Conservation (phyloP, 2,888 invertebrate species). For the Noctua janthina region DNA sequence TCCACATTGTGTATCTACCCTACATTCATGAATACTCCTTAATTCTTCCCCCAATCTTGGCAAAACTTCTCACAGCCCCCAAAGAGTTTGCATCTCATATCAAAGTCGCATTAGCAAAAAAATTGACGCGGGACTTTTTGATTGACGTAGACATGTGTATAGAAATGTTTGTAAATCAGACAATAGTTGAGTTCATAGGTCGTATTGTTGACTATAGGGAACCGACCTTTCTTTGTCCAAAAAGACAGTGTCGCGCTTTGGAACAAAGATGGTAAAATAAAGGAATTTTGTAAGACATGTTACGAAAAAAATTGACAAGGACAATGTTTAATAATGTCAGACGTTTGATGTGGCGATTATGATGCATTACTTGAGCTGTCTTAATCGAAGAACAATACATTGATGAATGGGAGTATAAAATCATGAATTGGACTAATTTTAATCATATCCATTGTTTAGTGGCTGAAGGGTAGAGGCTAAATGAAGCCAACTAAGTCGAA, state of each 20-base stretch:
- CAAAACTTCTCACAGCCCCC: conserved; percentile 65
- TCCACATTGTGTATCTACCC: conserved; percentile 35
- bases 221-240: conserved; percentile 43
- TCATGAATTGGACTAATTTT: conserved; percentile 35
- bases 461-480: background rate
- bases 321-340: conserved; percentile 48
- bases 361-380: conserved; percentile 38
- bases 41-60: conserved; percentile 50
- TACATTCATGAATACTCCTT: conserved; percentile 53
- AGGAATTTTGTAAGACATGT: conserved; percentile 51
- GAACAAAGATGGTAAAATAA: conserved; percentile 72
- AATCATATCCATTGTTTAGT: conserved; percentile 40
- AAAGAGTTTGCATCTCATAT: conserved; percentile 68
- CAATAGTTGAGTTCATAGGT: conserved; percentile 76
- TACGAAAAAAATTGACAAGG: conserved; percentile 56
- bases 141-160: conserved; percentile 75
- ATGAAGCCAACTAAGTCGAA: conserved; percentile 2
- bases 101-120: conserved; percentile 76
- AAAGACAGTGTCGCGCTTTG: conserved; percentile 74
- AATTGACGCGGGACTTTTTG: conserved; percentile 74
- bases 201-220: conserved; percentile 66
- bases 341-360: conserved; percentile 47
- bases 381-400: conserved; percentile 40
- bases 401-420: conserved; percentile 18
- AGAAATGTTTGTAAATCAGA: conserved; percentile 67